Conservation (phyloP, 2,888 invertebrate species). For the Lasioglossum marginatum region DNA sequence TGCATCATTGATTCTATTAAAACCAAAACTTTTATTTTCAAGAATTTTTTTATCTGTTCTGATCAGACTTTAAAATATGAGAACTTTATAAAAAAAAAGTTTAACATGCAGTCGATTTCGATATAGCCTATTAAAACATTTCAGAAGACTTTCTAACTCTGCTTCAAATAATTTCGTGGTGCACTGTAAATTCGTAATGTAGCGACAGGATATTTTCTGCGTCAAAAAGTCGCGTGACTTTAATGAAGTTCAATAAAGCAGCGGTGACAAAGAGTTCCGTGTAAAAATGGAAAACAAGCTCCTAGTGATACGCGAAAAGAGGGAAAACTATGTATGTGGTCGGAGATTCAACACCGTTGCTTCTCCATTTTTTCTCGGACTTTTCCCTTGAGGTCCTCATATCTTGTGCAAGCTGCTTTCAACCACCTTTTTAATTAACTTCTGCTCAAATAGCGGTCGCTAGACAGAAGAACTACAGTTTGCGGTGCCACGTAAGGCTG, state of each 20-base stretch:
- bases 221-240: not conserved
- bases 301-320: slow-evolving; percentile 13
- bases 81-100: not conserved
- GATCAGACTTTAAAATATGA: not conserved
- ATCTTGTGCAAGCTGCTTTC: slow-evolving; percentile 7
- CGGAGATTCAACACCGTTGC: slow-evolving; percentile 5
- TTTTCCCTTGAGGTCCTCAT: slow-evolving; percentile 16
- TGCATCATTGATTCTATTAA: too few species aligned
- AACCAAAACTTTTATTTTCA: too few species aligned
- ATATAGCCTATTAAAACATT: not conserved
- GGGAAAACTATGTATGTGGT: not conserved
- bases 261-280: not conserved
- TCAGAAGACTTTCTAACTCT: not conserved
- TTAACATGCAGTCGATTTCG: too few species aligned
- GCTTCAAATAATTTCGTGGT: not conserved
- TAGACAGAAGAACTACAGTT: not conserved
- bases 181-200: not conserved
- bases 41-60: too few species aligned
- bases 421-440: slow-evolving; percentile 39
- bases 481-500: not conserved
- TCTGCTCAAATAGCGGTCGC: slow-evolving; percentile 23
- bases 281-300: not conserved
- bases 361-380: slow-evolving; percentile 29
- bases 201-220: not conserved
- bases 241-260: slow-evolving; percentile 1